Percentiles rank a stretch among this genome's conserved stretches.
phyloP scores from a whole-genome alignment of 2,888 invertebrate species.

The Scaptomyza parva region DNA sequence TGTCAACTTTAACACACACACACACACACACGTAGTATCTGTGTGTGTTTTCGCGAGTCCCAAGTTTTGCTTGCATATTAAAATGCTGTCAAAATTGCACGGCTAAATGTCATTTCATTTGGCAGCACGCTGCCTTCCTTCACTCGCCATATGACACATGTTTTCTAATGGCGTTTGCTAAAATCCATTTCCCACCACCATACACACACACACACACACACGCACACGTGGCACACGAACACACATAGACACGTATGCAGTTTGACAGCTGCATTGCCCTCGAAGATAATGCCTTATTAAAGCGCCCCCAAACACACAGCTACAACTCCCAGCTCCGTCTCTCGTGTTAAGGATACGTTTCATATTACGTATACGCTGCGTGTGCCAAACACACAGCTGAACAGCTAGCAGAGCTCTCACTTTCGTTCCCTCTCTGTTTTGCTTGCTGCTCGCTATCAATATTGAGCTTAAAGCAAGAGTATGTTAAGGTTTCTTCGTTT shows the following conservation, averaged over 20 bases:
- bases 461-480: too few relatives aligned
- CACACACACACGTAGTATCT: slow-evolving; percentile 11
- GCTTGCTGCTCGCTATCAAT: too few relatives aligned
- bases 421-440: background rate
- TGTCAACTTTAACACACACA: slow-evolving; percentile 36
- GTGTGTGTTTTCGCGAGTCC: background rate
- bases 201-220: background rate
- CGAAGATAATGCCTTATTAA: slow-evolving; percentile 62
- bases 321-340: background rate
- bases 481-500: too few relatives aligned
- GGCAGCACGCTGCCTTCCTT: slow-evolving; percentile 34
- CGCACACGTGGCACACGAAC: background rate
- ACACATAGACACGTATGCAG: background rate
- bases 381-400: slow-evolving; percentile 4
- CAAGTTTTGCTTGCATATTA: slow-evolving; percentile 67
- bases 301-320: slow-evolving; percentile 4
- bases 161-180: slow-evolving; percentile 22
- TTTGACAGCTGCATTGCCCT: slow-evolving; percentile 49
- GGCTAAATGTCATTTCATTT: slow-evolving; percentile 76
- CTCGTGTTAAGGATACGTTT: background rate
- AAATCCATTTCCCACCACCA: slow-evolving; percentile 10
- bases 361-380: slow-evolving; percentile 36
- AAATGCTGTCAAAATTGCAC: slow-evolving; percentile 73
- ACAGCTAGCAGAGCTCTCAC: background rate
- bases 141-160: slow-evolving; percentile 26